Evolutionary conservation across 2,888 invertebrate genomes (phyloP), one percentile per base, ranked within the genome.

Genomic region (Esperia sulphurella): DNA sequence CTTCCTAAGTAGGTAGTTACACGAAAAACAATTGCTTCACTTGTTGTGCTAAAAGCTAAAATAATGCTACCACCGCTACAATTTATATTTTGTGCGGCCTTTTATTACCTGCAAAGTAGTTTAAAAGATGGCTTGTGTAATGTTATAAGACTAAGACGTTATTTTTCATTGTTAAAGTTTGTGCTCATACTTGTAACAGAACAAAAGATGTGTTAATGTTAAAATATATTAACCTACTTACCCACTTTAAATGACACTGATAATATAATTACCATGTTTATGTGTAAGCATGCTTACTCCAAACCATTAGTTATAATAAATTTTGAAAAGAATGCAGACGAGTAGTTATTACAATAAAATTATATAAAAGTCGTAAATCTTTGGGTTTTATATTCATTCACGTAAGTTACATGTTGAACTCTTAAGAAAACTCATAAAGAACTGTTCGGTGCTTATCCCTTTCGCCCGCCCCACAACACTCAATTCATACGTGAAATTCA

Each of bases 401-500:
- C 14, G 3, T 14, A 14, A 14, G 14, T 39, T 14, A 39, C 39
- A 54, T 56, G 47, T 45, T 51, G 54, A 61, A 58, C 60, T 66
- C 63, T 58, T 53, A n/a, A 59, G 55, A 62, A 59, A 67, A 61
- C 68, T 71, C 71, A 69, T 77, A 74, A 71, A 75, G 67, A 71
- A 76, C 67, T 64, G 64, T 65, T 62, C 55, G 59, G 58, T 59
- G 58, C 61, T 71, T 69, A 69, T 65, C 58, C 63, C 55, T 58
- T 55, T 56, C 58, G 47, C 53, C 60, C 54, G 57, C 50, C 58
- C 60, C 59, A 55, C 64, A 65, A 62, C 66, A 59, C 68, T 68
- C 70, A 71, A 71, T 71, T 73, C 74, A 69, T 72, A 72, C 69
- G 69, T 59, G 63, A 76, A 74, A 73, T 74, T 75, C 73, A 76